Evolutionary conservation across 1,140 invertebrate genomes (phyloP), one percentile per base, ranked within the genome.

Genomic region (Macrobrachium rosenbergii): DNA sequence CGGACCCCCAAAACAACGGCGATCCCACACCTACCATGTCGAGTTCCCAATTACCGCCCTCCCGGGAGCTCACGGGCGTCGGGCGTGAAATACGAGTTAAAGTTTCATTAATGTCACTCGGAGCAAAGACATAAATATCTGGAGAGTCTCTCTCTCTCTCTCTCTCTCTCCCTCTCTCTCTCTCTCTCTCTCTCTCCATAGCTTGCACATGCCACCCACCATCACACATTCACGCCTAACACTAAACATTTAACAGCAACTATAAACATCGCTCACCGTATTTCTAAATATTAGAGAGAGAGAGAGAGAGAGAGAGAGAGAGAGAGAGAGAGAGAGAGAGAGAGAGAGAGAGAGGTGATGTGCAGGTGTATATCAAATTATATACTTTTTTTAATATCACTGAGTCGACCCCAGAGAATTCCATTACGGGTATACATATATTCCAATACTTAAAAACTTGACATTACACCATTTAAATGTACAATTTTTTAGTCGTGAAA

Each of bases 101-200:
- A 75, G 73, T 84, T 84, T 84, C 82, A 84, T 84, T 84, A 84
- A 84, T 78, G 82, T 84, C 82, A 84, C 62, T 28, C 73, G 60
- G 84, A 67, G 77, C 82, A 59, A 64, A 67, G 76, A 80, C 84
- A 80, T 80, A 80, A 86, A 86, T 79, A 86, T 77, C 64, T 16
- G 52, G 28, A 37, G 28, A 37, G 19, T 1, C 63, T 16, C 14
- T 16, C 14, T 23, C 63, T 8, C 14, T 23, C 63, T 64, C 14
- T 14, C 63, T 16, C 63, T 14, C 14, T 16, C 63, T 64, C 63
- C 2, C 10, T 21, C 64, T 64, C 63, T 21, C 19, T 69, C 5
- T 16, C 10, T 64, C 23, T 23, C 63, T 64, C 63, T 14, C 63
- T 64, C 21, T 64, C 28, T 1, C 28, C 28, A 37, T n/a, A n/a